phyloP scores from a whole-genome alignment of 2,797 vertebrate genomes.

The Hemitrygon akajei region DNA sequence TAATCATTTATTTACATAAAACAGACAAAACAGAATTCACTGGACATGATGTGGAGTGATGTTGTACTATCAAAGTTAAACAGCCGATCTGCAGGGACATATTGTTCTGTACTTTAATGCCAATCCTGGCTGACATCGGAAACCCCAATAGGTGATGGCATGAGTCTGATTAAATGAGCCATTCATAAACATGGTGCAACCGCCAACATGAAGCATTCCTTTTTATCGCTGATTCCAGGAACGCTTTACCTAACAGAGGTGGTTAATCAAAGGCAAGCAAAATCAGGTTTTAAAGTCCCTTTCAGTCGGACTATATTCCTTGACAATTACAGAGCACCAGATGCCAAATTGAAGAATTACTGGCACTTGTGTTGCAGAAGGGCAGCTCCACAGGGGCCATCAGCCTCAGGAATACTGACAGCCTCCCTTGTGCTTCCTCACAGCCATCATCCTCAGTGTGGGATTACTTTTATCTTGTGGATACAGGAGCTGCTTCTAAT shows the following conservation, averaged over 20 bases:
- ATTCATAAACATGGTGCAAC: constrained; percentile 32
- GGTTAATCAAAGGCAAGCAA: constrained; percentile 36
- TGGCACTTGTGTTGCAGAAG: constrained; percentile 53
- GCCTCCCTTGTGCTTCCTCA: constrained; percentile 55
- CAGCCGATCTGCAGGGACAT: not conserved
- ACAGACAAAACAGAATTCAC: not conserved
- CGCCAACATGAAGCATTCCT: constrained; percentile 4
- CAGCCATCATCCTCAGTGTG: constrained; percentile 50
- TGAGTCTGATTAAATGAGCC: constrained; percentile 23
- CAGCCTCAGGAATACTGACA: constrained; percentile 54
- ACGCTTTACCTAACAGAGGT: constrained; percentile 30
- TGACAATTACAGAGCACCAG: constrained; percentile 50
- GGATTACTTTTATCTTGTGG: constrained; percentile 67
- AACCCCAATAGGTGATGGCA: constrained; percentile 26
- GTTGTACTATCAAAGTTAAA: constrained; percentile 20
- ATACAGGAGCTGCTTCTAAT: constrained; percentile 66
- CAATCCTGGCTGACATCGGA: constrained; percentile 1
- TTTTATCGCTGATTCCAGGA: constrained; percentile 29
- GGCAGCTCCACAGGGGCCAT: constrained; percentile 47
- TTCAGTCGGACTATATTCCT: constrained; percentile 27
- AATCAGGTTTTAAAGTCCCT: constrained; percentile 34
- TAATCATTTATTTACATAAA: constrained; percentile 5
- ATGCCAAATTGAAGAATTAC: constrained; percentile 66
- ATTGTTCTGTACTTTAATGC: constrained; percentile 19
- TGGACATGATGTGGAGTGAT: not conserved